Base-by-base conservation (phyloP, 2,888 invertebrate species). In the Pachycephus smyrnensis region DNA sequence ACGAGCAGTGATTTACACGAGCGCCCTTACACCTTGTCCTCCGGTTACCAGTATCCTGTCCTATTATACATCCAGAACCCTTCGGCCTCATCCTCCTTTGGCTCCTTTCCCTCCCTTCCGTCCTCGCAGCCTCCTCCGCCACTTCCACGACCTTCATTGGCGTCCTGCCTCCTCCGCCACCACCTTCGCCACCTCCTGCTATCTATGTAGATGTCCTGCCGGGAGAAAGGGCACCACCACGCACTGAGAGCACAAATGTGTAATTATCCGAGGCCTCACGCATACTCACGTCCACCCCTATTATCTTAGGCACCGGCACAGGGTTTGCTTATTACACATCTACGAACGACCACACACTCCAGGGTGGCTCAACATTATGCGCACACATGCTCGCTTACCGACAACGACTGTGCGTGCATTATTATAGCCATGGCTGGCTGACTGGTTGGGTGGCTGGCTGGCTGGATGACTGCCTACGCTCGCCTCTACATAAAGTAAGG, bases 181-280 rank as follows among this genome's bases (percentile, higher is more conserved):
- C 15, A 12, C 15, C 23, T 0, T 23, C 23, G 0, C 55, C 55
- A 23, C 55, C 23, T 6, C 74, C 1, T 23, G 23, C 33, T 74
- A 74, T 74, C 74, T 74, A 69, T 36, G 68, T 76, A 73, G 79
- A 76, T 69, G 35, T 74, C 76, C 55, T 76, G 76, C 76, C 71
- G 73, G 40, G 77, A 68, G 79, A 82, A 80, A 83, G 77, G 37
- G 76, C 77, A 81, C 32, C 71, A 71, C 71, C 83, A 77, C 79
- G 81, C 83, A 83, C 83, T 81, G 84, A 84, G 81, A 33, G 75
- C 73, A 69, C 81, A 79, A 75, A 76, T 75, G 83, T 81, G 83
- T 87, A 88, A 88, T 88, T 85, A 87, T 86, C 81, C 81, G 78
- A 77, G 80, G 82, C 78, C 55, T 79, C 78, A 82, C 82, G 84